Conservation (phyloP, 2,888 invertebrate genomes). For the Hylaea fasciaria region DNA sequence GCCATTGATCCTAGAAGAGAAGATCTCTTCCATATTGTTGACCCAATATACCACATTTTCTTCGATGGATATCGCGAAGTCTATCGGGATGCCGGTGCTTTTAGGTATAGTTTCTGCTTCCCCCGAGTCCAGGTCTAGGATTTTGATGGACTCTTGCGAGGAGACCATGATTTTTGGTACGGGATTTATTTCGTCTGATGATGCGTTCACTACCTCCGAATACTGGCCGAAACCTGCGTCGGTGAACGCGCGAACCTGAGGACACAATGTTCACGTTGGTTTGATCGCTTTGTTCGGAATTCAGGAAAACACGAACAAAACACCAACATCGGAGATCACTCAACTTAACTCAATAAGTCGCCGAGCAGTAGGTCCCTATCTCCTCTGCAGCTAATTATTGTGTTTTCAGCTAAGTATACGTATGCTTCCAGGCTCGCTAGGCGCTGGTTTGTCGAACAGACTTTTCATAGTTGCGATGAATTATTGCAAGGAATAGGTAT, state of each 20-base stretch:
- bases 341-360: no score
- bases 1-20: conserved; percentile 85
- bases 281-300: conserved; percentile 1
- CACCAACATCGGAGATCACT: no score
- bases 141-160: conserved; percentile 88
- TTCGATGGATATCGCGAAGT: conserved; percentile 87
- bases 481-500: no score
- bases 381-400: no score
- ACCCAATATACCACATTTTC: conserved; percentile 93
- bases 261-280: conserved; percentile 5
- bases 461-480: no score
- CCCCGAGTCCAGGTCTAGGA: conserved; percentile 91
- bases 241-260: conserved; percentile 92
- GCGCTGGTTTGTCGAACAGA: no score
- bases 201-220: conserved; percentile 85
- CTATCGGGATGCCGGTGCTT: conserved; percentile 88
- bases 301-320: no score
- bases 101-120: conserved; percentile 85
- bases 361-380: no score
- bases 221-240: conserved; percentile 90
- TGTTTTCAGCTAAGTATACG: no score
- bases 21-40: conserved; percentile 89
- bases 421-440: no score
- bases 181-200: conserved; percentile 89
- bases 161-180: conserved; percentile 92